Percentiles rank a stretch among this genome's conserved stretches.
Evolutionary conservation across 2,113 vertebrate species (phyloP).

Genomic region (Prinia subflava): DNA sequence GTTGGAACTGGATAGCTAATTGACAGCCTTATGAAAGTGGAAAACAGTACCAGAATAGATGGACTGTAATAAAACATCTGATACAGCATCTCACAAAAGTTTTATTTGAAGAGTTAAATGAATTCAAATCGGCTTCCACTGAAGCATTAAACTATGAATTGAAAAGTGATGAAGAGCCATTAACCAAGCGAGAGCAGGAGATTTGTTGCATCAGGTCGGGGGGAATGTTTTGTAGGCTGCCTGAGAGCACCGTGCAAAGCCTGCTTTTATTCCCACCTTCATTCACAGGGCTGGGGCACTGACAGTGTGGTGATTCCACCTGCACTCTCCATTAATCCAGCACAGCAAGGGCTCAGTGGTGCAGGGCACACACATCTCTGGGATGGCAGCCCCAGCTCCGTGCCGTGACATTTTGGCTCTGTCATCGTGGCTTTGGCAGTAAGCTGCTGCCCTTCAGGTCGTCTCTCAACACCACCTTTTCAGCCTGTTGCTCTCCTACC

Average conservation of each 20-base stretch:
- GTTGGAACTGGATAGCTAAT: slow-evolving; percentile 20
- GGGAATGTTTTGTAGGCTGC: not conserved
- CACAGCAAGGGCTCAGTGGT: not conserved
- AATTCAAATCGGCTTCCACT: slow-evolving; percentile 55
- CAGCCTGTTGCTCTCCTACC: not conserved
- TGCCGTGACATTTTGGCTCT: not conserved
- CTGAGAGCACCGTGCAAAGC: not conserved
- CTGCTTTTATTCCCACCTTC: not conserved
- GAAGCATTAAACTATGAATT: slow-evolving; percentile 56
- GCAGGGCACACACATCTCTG: not conserved
- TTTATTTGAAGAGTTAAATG: slow-evolving; percentile 56
- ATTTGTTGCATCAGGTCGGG: slow-evolving; percentile 8
- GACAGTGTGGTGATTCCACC: not conserved
- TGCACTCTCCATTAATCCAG: not conserved
- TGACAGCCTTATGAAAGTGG: slow-evolving; percentile 35
- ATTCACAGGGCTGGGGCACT: not conserved
- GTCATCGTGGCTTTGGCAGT: not conserved
- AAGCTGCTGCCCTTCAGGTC: not conserved
- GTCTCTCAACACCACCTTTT: not conserved
- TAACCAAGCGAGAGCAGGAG: slow-evolving; percentile 4
- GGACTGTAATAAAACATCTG: slow-evolving; percentile 53
- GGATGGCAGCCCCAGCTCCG: not conserved
- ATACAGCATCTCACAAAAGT: slow-evolving; percentile 50
- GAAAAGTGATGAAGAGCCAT: slow-evolving; percentile 51
- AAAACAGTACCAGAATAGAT: slow-evolving; percentile 37